Evolutionary conservation across 2,797 vertebrate genomes (phyloP).

Genomic region (Hozukius guyotensis): DNA sequence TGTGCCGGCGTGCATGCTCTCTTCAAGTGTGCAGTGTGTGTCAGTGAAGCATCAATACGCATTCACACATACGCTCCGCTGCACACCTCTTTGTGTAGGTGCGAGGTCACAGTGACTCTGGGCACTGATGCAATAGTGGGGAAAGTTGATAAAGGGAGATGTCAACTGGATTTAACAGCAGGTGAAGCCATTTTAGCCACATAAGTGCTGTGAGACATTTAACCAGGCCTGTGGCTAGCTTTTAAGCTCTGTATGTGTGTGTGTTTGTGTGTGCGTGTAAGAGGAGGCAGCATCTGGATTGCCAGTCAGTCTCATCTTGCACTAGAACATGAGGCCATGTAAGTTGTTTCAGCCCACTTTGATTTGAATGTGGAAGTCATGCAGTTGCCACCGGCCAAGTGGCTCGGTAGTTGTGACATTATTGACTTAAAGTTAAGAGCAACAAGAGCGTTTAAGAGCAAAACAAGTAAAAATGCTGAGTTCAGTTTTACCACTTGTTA

Average conservation of each 20-base stretch:
- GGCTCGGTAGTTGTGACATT: not conserved
- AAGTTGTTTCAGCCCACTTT: not conserved
- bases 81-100: constrained; percentile 14
- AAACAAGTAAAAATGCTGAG: not conserved
- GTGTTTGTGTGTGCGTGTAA: not conserved
- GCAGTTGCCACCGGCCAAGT: not conserved
- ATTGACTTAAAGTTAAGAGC: not conserved
- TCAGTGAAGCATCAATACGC: not conserved
- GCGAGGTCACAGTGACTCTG: constrained; percentile 30
- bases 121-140: constrained; percentile 17
- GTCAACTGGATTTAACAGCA: constrained; percentile 41
- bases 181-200: constrained; percentile 29
- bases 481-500: not conserved
- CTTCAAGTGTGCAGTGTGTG: not conserved
- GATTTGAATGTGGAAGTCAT: not conserved
- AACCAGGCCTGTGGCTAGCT: constrained; percentile 3
- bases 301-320: not conserved
- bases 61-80: not conserved
- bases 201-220: constrained; percentile 41
- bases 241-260: constrained; percentile 1
- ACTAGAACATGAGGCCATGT: not conserved
- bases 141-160: constrained; percentile 37
- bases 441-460: not conserved
- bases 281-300: not conserved
- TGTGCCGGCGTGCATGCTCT: not conserved